Base-by-base conservation (phyloP, 2,888 invertebrate genomes). In the Campoplex nolae region DNA sequence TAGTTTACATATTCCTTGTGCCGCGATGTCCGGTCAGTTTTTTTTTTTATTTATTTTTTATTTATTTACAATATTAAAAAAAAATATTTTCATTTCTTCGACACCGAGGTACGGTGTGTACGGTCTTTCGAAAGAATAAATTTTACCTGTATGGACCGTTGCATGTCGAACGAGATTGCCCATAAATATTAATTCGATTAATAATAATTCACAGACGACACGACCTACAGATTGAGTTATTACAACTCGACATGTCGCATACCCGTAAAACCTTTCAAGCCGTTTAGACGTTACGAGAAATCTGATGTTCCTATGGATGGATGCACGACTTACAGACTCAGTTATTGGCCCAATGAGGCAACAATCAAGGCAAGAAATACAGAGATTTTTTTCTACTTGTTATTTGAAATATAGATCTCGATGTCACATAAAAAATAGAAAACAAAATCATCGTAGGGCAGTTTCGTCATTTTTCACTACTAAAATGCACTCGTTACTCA, bases 221-320 rank as follows among this genome's bases (percentile, higher is more conserved):
- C 97, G 0, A 95, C 96, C 42, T 96, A 97, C 91, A 95, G 96
- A 67, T 94, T 96, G 93, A 97, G 97, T 74, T 97, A 96, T 90
- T 94, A 96, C 87, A 94, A 96, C 79, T 96, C 96, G 0, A 95
- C 95, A 1, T 95, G 95, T 76, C 90, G 91, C 28, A 89, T 94
- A 1, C 94, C 94, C 23, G 93, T 95, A 0, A 91, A 92, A 54
- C 95, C 95, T 1, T 96, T 94, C 88, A 95, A 95, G 2, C 96
- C 96, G 0, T 83, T 92, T 58, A 93, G 94, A 81, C 94, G 93
- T 88, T 96, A 96, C 90, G 94, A 95, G 86, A 95, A 95, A 90
- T 95, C 95, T 3, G 92, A 95, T 88, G 95, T 95, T 32, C 95
- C 95, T 89, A 95, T 96, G 95, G 96, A 96, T 32, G 93, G 94